These are phyloP conservation scores for Amazona guildingii DNA, from an alignment of 2,113 vertebrate genomes.

Conservation along the genomic window DNA sequence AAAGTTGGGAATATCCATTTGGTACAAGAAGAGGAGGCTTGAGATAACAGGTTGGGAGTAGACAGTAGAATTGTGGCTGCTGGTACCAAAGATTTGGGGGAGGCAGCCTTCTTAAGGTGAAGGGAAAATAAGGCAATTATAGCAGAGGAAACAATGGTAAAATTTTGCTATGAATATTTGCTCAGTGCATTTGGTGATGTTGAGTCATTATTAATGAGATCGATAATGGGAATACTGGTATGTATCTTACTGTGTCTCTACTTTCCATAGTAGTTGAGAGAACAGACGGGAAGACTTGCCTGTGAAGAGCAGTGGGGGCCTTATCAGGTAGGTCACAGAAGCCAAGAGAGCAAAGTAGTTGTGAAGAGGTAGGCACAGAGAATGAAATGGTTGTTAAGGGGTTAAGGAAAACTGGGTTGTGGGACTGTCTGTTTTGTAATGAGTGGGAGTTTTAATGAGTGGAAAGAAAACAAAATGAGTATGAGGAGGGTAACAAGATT, in stretches of 20 bases:
- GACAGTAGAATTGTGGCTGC: neutral
- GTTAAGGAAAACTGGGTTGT: neutral
- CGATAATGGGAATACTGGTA: neutral
- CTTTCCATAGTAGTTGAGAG: neutral
- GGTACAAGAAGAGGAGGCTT: neutral
- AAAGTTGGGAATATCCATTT: neutral
- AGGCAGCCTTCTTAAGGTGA: neutral
- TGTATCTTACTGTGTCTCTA: neutral
- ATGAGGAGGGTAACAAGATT: neutral
- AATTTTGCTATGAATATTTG: neutral
- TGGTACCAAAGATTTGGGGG: neutral
- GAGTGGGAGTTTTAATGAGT: conserved; percentile 47
- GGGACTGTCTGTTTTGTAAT: neutral
- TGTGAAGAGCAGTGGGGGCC: neutral
- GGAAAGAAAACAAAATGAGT: conserved; percentile 34
- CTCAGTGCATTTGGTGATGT: neutral
- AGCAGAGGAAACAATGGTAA: neutral
- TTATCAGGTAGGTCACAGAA: neutral
- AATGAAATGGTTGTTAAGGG: neutral
- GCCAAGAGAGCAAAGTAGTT: neutral
- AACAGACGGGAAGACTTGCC: neutral
- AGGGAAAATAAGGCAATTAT: neutral
- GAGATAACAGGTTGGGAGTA: neutral
- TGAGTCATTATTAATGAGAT: neutral
- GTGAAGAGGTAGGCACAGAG: neutral